Evolutionary conservation across 1,140 invertebrate species (phyloP).

Genomic region (Apis laboriosa): DNA sequence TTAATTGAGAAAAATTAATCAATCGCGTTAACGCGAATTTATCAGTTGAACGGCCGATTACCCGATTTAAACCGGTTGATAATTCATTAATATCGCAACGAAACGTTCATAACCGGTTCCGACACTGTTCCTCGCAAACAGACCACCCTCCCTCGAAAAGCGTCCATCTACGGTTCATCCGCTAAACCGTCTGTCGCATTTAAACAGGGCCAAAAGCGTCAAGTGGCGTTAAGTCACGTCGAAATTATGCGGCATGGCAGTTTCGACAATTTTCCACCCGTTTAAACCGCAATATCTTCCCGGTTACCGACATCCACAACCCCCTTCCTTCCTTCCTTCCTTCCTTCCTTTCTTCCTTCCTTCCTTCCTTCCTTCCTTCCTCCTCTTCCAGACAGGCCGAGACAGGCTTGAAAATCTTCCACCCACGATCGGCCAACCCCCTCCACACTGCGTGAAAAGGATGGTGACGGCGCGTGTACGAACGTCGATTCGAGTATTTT

Average conservation of each 20-base stretch:
- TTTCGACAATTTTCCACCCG: constrained; percentile 78
- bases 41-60: constrained; percentile 16
- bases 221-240: constrained; percentile 62
- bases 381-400: not conserved
- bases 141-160: not conserved
- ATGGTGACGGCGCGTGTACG: constrained; percentile 22
- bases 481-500: constrained; percentile 65
- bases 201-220: constrained; percentile 43
- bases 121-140: constrained; percentile 16
- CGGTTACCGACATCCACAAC: constrained; percentile 9
- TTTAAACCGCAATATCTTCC: constrained; percentile 72
- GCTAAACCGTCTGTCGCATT: constrained; percentile 35
- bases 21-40: not conserved
- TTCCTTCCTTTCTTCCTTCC: not conserved
- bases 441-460: not conserved
- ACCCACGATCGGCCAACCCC: constrained; percentile 27
- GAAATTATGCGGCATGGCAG: constrained; percentile 70
- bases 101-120: constrained; percentile 2
- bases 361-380: not conserved
- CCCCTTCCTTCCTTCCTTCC: not conserved
- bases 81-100: constrained; percentile 51
- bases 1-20: too few relatives aligned
- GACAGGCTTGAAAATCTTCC: constrained; percentile 33
- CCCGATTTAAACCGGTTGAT: not conserved
- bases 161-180: not conserved